These are phyloP conservation scores for Hippopotamus amphibius DNA, from an alignment of 2,113 vertebrate species.

Conservation along the genomic window DNA sequence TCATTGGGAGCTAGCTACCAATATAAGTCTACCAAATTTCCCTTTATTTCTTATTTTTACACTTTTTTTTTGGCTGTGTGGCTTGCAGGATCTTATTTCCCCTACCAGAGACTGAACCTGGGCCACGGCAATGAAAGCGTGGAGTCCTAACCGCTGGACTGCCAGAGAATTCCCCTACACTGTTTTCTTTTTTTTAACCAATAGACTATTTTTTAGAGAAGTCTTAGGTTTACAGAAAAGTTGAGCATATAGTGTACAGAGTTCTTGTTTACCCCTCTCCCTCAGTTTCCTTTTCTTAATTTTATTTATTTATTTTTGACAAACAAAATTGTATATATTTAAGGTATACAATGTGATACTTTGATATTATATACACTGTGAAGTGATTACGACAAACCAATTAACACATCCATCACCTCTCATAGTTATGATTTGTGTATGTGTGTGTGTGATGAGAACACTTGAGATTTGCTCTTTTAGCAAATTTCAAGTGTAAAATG, in stretches of 20 bases:
- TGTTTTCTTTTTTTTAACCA: not conserved
- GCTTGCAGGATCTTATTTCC: not conserved
- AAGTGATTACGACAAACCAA: not conserved
- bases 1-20: not conserved
- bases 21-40: not conserved
- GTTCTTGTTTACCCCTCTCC: not conserved
- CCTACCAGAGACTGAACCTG: not conserved
- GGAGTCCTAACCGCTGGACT: too few species aligned
- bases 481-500: not conserved
- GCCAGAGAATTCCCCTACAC: not conserved
- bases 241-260: not conserved
- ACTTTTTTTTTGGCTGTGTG: not conserved
- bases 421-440: not conserved
- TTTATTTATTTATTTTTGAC: not conserved
- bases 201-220: not conserved
- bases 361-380: not conserved
- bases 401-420: not conserved
- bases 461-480: not conserved
- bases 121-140: too few species aligned
- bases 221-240: conserved; percentile 28
- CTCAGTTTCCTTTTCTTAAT: not conserved
- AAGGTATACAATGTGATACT: not conserved
- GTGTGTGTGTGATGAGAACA: not conserved
- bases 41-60: not conserved
- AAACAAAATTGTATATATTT: not conserved